Conservation (phyloP, 1,140 invertebrate species). For the Hyles vespertilio region DNA sequence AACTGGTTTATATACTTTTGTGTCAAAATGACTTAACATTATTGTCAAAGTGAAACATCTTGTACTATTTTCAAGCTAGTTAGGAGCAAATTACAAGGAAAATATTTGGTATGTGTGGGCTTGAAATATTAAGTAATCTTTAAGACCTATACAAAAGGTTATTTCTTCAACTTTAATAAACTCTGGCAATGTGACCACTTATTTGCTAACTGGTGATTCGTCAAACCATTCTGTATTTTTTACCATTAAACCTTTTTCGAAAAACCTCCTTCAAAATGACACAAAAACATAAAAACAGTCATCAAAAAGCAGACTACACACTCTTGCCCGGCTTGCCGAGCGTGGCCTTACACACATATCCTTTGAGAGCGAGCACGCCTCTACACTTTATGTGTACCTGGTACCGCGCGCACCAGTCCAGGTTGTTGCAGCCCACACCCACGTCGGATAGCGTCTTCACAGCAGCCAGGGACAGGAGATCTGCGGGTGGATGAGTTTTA, state of each 20-base stretch:
- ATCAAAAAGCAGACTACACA: neutral
- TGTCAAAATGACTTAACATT: too few relatives aligned
- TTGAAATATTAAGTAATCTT: too few relatives aligned
- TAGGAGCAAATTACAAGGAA: too few relatives aligned
- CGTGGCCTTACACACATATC: constrained; percentile 77
- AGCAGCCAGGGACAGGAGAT: constrained; percentile 59
- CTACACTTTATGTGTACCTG: constrained; percentile 92
- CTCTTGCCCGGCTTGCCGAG: constrained; percentile 25
- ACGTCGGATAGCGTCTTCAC: constrained; percentile 57
- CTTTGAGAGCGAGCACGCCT: constrained; percentile 92
- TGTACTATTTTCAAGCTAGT: too few relatives aligned
- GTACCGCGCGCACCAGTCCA: constrained; percentile 87
- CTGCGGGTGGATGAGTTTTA: constrained; percentile 25
- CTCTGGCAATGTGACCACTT: too few relatives aligned
- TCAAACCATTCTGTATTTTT: too few relatives aligned
- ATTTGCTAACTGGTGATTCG: too few relatives aligned
- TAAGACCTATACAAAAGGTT: too few relatives aligned
- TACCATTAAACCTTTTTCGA: too few relatives aligned
- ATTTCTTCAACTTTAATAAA: too few relatives aligned
- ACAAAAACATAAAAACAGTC: neutral
- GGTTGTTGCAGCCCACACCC: constrained; percentile 47
- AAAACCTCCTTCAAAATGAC: neutral
- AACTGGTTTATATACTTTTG: neutral
- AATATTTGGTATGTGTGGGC: too few relatives aligned
- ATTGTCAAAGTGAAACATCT: too few relatives aligned